Evolutionary conservation across 2,113 vertebrate genomes (phyloP), one percentile per base, ranked within the genome.

Genomic region (Oryzias woworae): DNA sequence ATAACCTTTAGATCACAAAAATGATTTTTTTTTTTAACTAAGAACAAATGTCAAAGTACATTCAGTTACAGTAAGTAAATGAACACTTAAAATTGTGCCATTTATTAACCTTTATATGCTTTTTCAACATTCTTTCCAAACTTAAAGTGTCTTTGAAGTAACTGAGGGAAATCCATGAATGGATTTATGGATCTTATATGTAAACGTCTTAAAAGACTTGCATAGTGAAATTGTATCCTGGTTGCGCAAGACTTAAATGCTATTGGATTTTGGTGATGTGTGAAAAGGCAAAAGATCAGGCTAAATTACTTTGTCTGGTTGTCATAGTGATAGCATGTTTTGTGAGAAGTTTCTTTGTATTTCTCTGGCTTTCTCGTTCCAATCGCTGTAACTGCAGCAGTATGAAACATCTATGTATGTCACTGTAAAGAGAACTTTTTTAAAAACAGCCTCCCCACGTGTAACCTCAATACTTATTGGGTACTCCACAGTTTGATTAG

Each of bases 251-350:
- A 84, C 75, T 84, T 89, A 85, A 88, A 87, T 82, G 78, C 85
- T 88, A 87, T 86, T 90, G 85, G 84, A 88, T 87, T 89, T 90
- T 82, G 90, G 81, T 83, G 78, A 82, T 71, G 81, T 85, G 89
- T 82, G 84, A 86, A 90, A 90, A 87, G 85, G 85, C 83, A 80
- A 82, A 78, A 91, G 85, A 90, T 89, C 84, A 84, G 87, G 80
- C 84, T 87, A 86, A 89, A 89, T 86, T 70, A 87, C 90, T 90
- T 86, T 89, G 79, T 83, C 75, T 73, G 84, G 91, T 92, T 92
- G 90, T 91, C 88, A 92, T 91, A 87, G 88, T 86, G 85, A 92
- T 86, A 85, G 86, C 78, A 85, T 89, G 83, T 89, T 89, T 84
- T 89, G 86, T 88, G 84, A 89, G 84, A 91, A 87, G 82, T 90